Conservation (phyloP, 2,113 vertebrate genomes). For the Sturnira hondurensis region DNA sequence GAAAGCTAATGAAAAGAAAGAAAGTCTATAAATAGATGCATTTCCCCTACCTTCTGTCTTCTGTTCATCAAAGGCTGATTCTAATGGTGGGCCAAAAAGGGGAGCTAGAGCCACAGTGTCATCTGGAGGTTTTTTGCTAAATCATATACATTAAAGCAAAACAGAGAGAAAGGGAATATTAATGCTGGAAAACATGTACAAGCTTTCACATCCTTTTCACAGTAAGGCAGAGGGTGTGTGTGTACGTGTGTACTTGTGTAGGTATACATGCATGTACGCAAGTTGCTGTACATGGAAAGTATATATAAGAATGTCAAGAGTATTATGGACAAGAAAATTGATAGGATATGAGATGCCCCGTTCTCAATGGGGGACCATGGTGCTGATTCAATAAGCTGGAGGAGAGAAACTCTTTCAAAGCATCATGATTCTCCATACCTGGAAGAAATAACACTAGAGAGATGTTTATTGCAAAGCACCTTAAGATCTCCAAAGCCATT, state of each 20-base stretch:
- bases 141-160: not conserved
- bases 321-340: not conserved
- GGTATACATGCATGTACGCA: not conserved
- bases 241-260: not conserved
- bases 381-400: not conserved
- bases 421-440: not conserved
- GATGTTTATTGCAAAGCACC: not conserved
- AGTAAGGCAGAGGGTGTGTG: not conserved
- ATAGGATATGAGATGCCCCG: not conserved
- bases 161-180: not conserved
- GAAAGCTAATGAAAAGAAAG: not conserved
- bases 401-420: not conserved
- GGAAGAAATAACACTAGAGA: not conserved
- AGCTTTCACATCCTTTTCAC: not conserved
- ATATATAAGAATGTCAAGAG: not conserved
- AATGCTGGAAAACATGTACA: not conserved
- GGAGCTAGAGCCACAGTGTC: slow-evolving; percentile 81
- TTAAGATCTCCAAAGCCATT: not conserved
- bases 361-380: not conserved
- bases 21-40: not conserved
- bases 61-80: slow-evolving; percentile 90
- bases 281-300: not conserved
- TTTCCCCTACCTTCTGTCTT: slow-evolving; percentile 89
- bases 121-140: slow-evolving; percentile 85
- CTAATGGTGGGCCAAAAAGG: slow-evolving; percentile 90